Evolutionary conservation across 2,113 vertebrate species (phyloP), one percentile per base, ranked within the genome.

Genomic region (Cavia aperea): DNA sequence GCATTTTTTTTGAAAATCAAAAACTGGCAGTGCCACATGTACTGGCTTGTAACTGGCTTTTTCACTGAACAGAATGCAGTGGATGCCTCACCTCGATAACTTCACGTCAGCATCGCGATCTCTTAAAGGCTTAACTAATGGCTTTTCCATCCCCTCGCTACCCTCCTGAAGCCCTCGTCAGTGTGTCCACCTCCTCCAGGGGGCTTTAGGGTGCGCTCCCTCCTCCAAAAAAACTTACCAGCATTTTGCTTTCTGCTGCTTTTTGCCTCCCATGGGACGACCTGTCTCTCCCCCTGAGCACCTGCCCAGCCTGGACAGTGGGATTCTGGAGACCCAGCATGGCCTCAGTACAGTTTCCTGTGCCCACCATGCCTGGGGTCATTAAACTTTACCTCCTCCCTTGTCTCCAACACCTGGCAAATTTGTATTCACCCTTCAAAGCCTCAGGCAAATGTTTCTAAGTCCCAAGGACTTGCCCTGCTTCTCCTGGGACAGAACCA

Each of bases 351-450:
- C 13, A 26, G 26, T 66, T 51, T 90, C 14, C 5, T 43, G 18
- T 10, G 15, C 18, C 4, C 43, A 49, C 56, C 13, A 0, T 39
- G 23, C 56, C 81, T 81, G 66, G 46, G 23, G 19, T 68, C 89
- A 75, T 84, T 49, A 79, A 87, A 63, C n/a, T 70, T 12, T 58
- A 3, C 29, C 12, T 8, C 23, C n/a, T 43, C 46, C 43, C 2
- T 19, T 36, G 4, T 66, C 36, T 33, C 43, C 6, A 77, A 12
- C 11, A 77, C 15, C 5, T 58, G 31, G 39, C 1, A 73, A 95
- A 93, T 92, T 90, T 78, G 14, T 92, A 79, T 68, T 58, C 46
- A 79, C 46, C 62, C n/a, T 36, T 83, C 66, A 72, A 90, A 95
- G 46, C 86, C 78, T 54, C 15, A 36, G 4, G 82, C 43, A 5